These are phyloP conservation scores for Zygogramma bicolorata DNA, from an alignment of 2,888 invertebrate genomes.

Conservation along the genomic window DNA sequence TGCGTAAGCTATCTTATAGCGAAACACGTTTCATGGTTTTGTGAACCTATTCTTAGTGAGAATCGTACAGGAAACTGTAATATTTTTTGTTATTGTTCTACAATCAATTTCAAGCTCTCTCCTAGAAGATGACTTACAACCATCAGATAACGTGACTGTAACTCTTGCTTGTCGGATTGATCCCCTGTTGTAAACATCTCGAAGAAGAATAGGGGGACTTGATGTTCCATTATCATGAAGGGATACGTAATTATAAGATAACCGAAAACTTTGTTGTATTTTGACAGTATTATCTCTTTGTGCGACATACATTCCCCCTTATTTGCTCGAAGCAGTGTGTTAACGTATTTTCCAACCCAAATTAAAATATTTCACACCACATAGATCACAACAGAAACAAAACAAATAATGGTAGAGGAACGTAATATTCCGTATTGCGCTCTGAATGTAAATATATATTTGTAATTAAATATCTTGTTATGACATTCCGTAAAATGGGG, in stretches of 20 bases:
- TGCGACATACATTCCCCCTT: background rate
- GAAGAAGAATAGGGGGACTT: background rate
- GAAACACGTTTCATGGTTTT: too few relatives aligned
- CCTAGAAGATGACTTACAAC: too few relatives aligned
- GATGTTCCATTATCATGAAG: background rate
- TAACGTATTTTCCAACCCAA: background rate
- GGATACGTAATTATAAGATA: background rate
- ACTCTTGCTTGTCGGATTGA: background rate
- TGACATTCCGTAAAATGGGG: constrained; percentile 34
- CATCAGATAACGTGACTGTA: too few relatives aligned
- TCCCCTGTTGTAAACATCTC: background rate
- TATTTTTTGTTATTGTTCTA: too few relatives aligned
- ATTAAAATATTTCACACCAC: constrained; percentile 27
- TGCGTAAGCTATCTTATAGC: too few relatives aligned
- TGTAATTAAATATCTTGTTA: constrained; percentile 38
- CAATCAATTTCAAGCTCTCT: too few relatives aligned
- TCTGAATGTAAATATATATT: constrained; percentile 34
- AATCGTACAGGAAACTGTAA: too few relatives aligned
- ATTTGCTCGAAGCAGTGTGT: background rate
- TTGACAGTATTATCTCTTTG: constrained; percentile 4
- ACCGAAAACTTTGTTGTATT: background rate
- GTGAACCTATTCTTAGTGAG: too few relatives aligned
- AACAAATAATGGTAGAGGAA: constrained; percentile 25
- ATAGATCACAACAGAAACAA: constrained; percentile 30
- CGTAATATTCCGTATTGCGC: constrained; percentile 28